phyloP scores from a whole-genome alignment of 1,140 invertebrate genomes.

The Drosophila bocki region DNA sequence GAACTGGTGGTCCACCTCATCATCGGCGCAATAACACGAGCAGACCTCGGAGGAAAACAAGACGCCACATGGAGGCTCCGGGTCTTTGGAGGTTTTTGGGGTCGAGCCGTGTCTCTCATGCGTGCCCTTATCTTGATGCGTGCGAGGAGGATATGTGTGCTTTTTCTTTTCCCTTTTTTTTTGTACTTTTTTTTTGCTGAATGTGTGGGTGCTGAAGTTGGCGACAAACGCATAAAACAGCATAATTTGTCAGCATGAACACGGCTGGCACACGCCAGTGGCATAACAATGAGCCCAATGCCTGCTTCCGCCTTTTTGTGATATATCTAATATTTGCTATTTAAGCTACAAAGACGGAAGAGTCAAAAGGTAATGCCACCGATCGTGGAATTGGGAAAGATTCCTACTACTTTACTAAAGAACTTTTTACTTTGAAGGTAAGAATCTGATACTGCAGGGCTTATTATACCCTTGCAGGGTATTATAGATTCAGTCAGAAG shows the following conservation, averaged over 20 bases:
- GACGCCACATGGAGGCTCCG: slow-evolving; percentile 35
- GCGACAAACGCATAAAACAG: slow-evolving; percentile 80
- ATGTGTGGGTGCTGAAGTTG: slow-evolving; percentile 31
- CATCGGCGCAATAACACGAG: slow-evolving; percentile 39
- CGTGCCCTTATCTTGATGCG: slow-evolving; percentile 66
- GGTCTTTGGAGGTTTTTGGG: slow-evolving; percentile 29
- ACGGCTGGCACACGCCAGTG: slow-evolving; percentile 53
- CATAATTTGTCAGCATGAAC: slow-evolving; percentile 81
- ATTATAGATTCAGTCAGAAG: too few relatives aligned
- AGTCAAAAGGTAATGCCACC: not conserved
- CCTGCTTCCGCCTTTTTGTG: slow-evolving; percentile 19
- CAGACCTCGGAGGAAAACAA: slow-evolving; percentile 70
- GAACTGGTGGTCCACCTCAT: slow-evolving; percentile 42
- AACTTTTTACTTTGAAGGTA: too few relatives aligned
- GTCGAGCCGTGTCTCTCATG: slow-evolving; percentile 56
- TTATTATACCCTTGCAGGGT: too few relatives aligned
- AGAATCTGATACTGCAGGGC: too few relatives aligned
- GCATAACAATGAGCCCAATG: slow-evolving; percentile 71
- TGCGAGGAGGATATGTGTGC: slow-evolving; percentile 24
- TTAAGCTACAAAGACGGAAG: not conserved
- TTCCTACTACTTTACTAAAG: not conserved
- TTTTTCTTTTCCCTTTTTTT: not conserved
- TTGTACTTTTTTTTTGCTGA: slow-evolving; percentile 3
- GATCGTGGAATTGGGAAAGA: not conserved
- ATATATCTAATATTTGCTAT: slow-evolving; percentile 28